Conservation (phyloP, 53 echinoderm and acorn worm species). For the Crossaster papposus region DNA sequence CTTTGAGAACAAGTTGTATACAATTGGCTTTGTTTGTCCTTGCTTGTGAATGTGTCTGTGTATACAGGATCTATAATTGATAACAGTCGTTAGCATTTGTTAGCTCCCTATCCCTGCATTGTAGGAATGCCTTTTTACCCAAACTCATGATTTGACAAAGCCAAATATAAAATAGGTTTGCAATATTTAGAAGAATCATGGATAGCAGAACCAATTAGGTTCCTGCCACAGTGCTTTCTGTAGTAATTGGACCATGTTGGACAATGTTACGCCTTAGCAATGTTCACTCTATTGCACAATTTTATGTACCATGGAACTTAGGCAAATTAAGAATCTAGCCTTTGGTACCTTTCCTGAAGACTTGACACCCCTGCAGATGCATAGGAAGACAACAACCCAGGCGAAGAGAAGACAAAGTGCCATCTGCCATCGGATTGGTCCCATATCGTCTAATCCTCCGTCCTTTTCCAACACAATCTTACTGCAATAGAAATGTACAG, state of each 20-base stretch:
- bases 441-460: constrained; percentile 73
- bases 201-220: too few species aligned
- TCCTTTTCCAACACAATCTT: constrained; percentile 73
- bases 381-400: constrained; percentile 86
- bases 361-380: constrained; percentile 92
- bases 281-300: not conserved
- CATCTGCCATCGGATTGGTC: constrained; percentile 83
- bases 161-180: too few species aligned
- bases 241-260: too few species aligned
- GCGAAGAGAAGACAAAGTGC: constrained; percentile 77
- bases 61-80: not conserved
- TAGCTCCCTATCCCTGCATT: too few species aligned
- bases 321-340: not conserved
- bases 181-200: too few species aligned
- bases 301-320: too few species aligned
- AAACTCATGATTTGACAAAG: too few species aligned
- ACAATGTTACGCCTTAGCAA: not conserved
- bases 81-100: too few species aligned
- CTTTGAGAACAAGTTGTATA: not conserved
- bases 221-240: too few species aligned
- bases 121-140: not conserved
- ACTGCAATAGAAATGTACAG: constrained; percentile 46
- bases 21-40: not conserved
- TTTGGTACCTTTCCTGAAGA: constrained; percentile 87
- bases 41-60: not conserved